These are phyloP conservation scores for Bufotes viridis DNA, from an alignment of 2,797 vertebrate species.

Conservation along the genomic window DNA sequence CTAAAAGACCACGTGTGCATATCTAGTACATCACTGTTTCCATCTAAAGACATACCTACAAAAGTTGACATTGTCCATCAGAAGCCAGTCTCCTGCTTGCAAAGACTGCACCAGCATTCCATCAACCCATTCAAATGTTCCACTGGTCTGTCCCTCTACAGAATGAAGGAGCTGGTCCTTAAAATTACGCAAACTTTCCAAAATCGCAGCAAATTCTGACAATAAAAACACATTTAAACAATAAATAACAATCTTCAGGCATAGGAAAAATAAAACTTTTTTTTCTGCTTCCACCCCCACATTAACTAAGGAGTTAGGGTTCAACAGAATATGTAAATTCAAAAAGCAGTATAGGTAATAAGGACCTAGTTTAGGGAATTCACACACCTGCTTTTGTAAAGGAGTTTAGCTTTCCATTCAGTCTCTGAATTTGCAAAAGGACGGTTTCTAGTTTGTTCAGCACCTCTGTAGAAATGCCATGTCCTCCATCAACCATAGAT, in stretches of 20 bases:
- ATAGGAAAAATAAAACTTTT: neutral
- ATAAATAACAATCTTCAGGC: neutral
- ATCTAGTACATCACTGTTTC: neutral
- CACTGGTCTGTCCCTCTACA: conserved; percentile 81
- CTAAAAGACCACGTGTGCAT: neutral
- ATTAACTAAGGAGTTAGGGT: neutral
- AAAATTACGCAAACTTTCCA: conserved; percentile 87
- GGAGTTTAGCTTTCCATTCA: conserved; percentile 92
- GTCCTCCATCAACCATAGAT: conserved; percentile 78
- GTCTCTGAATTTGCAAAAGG: conserved; percentile 86
- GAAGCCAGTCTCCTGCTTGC: conserved; percentile 92
- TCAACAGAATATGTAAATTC: neutral
- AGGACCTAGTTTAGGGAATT: neutral
- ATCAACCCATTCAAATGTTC: conserved; percentile 96
- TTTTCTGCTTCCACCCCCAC: neutral
- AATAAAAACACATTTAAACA: conserved; percentile 11
- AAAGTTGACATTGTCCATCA: conserved; percentile 99
- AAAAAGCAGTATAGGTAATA: neutral
- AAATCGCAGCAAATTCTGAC: conserved; percentile 90
- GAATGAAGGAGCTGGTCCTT: conserved; percentile 84
- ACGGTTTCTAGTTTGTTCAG: conserved; percentile 92
- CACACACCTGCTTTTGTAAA: conserved; percentile 76
- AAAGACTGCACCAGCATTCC: conserved; percentile 92
- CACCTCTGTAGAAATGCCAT: conserved; percentile 81
- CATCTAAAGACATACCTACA: conserved; percentile 79